Percentiles rank a stretch among this genome's conserved stretches.
phyloP scores from a whole-genome alignment of 2,113 vertebrate genomes.

The Barnardius zonarius region DNA sequence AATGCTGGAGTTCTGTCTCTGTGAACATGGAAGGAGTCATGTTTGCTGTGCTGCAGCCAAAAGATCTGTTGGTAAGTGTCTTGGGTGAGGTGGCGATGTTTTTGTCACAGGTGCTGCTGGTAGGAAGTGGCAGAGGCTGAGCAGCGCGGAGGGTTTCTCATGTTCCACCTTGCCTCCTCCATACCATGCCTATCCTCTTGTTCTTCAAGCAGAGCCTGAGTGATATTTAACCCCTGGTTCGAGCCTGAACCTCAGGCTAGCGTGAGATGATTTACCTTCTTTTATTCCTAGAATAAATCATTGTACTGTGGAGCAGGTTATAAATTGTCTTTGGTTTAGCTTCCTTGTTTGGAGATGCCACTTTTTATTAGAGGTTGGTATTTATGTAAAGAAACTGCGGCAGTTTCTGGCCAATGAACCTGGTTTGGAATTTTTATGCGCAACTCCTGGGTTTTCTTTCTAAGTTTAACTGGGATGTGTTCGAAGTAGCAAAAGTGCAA shows the following conservation, averaged over 20 bases:
- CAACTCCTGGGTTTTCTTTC: not conserved
- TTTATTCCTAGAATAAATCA: not conserved
- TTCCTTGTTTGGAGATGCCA: not conserved
- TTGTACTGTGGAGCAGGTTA: not conserved
- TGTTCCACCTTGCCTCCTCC: not conserved
- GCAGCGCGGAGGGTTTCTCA: accelerated
- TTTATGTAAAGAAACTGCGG: not conserved
- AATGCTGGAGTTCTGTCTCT: accelerated
- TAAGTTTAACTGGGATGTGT: not conserved
- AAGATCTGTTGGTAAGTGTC: not conserved
- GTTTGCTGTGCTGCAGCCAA: not conserved
- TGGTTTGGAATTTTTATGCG: not conserved
- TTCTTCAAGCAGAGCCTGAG: not conserved
- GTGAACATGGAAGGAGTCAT: accelerated
- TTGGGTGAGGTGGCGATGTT: not conserved
- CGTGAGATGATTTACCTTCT: not conserved
- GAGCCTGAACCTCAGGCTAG: not conserved
- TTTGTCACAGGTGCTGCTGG: not conserved
- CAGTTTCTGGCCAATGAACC: not conserved
- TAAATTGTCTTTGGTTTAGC: not conserved
- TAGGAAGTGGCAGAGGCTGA: not conserved
- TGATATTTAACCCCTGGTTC: not conserved
- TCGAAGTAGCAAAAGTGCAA: not conserved
- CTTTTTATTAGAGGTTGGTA: not conserved
- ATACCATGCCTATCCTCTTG: accelerated